Evolutionary conservation across 2,888 invertebrate species (phyloP), one percentile per base, ranked within the genome.

Genomic region (Apamea crenata): DNA sequence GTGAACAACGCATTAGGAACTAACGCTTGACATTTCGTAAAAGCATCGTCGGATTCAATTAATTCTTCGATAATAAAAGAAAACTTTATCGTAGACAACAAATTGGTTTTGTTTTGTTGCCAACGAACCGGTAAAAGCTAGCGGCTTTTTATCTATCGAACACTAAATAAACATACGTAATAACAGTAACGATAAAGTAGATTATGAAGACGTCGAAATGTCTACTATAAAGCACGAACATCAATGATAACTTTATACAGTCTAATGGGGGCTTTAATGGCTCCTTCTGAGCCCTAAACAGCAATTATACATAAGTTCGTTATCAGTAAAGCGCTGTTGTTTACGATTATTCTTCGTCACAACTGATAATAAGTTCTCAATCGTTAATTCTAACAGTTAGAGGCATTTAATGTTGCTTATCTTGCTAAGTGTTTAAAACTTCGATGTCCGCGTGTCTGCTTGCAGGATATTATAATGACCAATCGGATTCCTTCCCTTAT

Each of bases 251-350:
- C 78, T 83, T 88, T 78, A 83, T 78, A 74, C 68, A 32, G 74
- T 79, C 50, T 87, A 86, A 89, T 88, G 81, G 84, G 68, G 50
- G 76, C 65, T 84, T 84, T 87, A 88, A 89, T 86, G 79, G 81
- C 81, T 74, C 69, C 70, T 50, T 70, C 78, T 68, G 85, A 78
- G 80, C 74, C 78, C 85, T 82, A 87, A 89, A 88, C 87, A 84
- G 83, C 87, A 88, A 90, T 90, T 91, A 90, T n/a, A n/a, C n/a
- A n/a, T 85, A 89, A 88, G 82, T 85, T 82, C 69, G 82, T 89
- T 90, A 89, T 88, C 86, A 81, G 36, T 5, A 36, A 5, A 36
- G 78, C 80, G 47, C 59, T 81, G 76, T 36, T 36, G 5, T 36
- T 80, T 82, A 72, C 84, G 78, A 85, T 86, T 78, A 84, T 86